Conservation (phyloP, 2,113 vertebrate species). For the Ptyas mucosa region DNA sequence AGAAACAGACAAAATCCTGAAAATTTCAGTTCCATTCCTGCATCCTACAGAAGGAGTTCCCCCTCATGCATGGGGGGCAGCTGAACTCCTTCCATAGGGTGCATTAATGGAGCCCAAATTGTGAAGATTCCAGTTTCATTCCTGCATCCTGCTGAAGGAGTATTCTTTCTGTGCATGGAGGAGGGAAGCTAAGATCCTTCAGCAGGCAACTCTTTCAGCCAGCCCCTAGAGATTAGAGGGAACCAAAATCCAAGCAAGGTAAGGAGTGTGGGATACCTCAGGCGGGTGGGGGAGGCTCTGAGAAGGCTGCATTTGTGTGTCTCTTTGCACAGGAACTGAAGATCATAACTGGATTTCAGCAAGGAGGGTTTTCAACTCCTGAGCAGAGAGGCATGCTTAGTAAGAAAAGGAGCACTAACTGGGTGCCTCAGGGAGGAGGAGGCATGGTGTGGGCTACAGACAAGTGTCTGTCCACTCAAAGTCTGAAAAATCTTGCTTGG, state of each 20-base stretch:
- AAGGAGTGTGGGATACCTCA: background rate
- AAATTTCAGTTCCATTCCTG: background rate
- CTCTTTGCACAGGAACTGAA: background rate
- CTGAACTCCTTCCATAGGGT: background rate
- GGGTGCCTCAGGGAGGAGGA: background rate
- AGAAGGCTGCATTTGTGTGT: background rate
- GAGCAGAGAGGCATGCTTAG: background rate
- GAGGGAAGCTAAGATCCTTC: background rate
- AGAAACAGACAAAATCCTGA: background rate
- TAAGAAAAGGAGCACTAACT: background rate
- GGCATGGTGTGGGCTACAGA: background rate
- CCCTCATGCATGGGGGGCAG: background rate
- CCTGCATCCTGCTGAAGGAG: background rate
- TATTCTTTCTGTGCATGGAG: background rate
- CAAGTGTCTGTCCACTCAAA: background rate
- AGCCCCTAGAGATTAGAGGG: background rate
- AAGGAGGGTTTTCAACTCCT: background rate
- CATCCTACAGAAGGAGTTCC: background rate
- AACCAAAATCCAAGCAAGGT: background rate
- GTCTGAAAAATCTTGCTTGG: background rate
- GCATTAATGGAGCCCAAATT: background rate
- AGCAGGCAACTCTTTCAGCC: background rate
- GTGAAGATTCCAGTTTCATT: background rate
- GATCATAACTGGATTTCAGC: background rate
- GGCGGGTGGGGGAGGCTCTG: background rate